Evolutionary conservation across 2,797 vertebrate species (phyloP), one percentile per base, ranked within the genome.

Genomic region (Columba guinea): DNA sequence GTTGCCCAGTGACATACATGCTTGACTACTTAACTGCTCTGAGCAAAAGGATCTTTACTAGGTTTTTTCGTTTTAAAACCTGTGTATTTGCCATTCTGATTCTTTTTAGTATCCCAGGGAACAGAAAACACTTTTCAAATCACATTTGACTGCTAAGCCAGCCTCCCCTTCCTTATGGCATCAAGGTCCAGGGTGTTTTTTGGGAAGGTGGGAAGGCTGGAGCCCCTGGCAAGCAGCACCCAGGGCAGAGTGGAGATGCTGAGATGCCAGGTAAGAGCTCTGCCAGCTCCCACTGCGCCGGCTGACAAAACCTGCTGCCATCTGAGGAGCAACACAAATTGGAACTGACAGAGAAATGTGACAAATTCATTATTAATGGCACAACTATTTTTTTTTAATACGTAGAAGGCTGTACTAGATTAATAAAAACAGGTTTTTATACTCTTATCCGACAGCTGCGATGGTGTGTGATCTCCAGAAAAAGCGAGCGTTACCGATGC

Each of bases 331-430:
- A 74, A 83, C 84, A 34, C 84, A 84, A 79, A 95, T 81, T 75
- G 83, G 58, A 95, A 71, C 76, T 59, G 89, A 93, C 94, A 86
- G 69, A 84, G 90, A 95, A 91, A 92, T 69, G 73, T 93, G 89
- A 87, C 34, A 92, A 92, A 96, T 95, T 63, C 91, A 96, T 95
- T 96, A 97, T 96, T 96, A 93, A 96, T 88, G 60, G 65, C 95
- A 86, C 69, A 86, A 95, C 76, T 91, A 95, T 44, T 44, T 44
- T 85, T 89, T 92, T 92, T 95, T 88, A 94, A 94, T 86, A 94
- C 1, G 7, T 69, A 80, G 91, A 92, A 94, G 69, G 59, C 82
- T 94, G 87, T 92, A 95, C 69, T 26, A 95, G 87, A 91, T 96
- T 95, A 93, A 96, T 89, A 83, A 95, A 95, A 92, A 1, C 89